phyloP scores from a whole-genome alignment of 1,140 invertebrate genomes.

The Bombus pascuorum region DNA sequence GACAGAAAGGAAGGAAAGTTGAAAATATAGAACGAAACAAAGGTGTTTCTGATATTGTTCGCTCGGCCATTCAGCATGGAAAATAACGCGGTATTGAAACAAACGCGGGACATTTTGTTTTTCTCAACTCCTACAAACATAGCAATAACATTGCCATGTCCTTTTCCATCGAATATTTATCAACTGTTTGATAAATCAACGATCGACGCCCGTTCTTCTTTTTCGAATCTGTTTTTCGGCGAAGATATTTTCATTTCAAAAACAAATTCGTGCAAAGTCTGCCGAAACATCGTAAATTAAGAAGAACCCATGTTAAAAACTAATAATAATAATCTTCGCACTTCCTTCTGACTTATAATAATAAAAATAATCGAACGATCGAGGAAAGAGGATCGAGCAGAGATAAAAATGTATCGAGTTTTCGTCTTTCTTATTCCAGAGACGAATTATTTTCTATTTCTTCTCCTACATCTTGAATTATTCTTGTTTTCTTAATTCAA shows the following conservation, averaged over 20 bases:
- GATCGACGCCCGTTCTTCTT: not conserved
- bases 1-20: not conserved
- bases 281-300: not conserved
- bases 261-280: not conserved
- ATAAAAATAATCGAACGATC: not conserved
- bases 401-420: not conserved
- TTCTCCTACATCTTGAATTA: not conserved
- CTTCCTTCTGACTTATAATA: not conserved
- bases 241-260: not conserved
- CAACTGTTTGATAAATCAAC: not conserved
- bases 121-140: not conserved
- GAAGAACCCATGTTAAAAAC: not conserved
- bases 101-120: not conserved
- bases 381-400: not conserved
- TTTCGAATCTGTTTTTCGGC: not conserved
- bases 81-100: not conserved
- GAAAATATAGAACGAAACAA: not conserved
- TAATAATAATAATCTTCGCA: not conserved
- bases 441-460: not conserved
- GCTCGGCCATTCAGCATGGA: not conserved
- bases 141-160: not conserved
- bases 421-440: not conserved
- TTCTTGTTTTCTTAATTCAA: not conserved
- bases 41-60: slow-evolving; percentile 14
- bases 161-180: not conserved